These are phyloP conservation scores for Oophaga sylvatica DNA, from an alignment of 2,797 vertebrate species.

Conservation along the genomic window DNA sequence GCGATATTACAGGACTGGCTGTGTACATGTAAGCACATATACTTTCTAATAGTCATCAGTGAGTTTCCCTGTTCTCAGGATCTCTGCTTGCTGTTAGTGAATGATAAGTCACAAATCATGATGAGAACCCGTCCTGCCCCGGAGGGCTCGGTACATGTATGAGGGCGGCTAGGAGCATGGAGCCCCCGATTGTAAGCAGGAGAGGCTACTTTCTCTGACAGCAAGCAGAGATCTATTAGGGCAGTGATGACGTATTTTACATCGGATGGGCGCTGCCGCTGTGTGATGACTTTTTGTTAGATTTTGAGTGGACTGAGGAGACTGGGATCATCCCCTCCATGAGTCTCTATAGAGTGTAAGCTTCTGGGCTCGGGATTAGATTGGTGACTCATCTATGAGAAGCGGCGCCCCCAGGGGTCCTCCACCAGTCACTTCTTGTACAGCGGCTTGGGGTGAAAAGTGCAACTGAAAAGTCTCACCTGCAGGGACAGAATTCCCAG, in stretches of 20 bases:
- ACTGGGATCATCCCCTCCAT: background rate
- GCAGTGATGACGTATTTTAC: background rate
- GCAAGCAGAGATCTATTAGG: background rate
- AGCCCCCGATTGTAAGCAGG: background rate
- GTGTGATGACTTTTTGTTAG: too few species aligned
- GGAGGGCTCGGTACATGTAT: background rate
- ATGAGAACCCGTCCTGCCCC: too few species aligned
- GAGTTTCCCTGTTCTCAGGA: background rate
- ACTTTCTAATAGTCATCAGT: too few species aligned
- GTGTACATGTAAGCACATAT: too few species aligned
- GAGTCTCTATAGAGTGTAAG: conserved; percentile 17
- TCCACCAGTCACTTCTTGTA: conserved; percentile 52
- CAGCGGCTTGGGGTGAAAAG: conserved; percentile 47
- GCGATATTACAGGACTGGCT: background rate
- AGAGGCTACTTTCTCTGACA: background rate
- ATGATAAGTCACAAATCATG: background rate
- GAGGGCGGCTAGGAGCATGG: background rate
- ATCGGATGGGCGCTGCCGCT: background rate
- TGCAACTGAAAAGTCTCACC: conserved; percentile 37
- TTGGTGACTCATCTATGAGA: background rate
- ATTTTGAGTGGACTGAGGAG: background rate
- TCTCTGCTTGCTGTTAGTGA: background rate
- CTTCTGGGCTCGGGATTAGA: conserved; percentile 1
- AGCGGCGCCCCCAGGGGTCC: background rate
- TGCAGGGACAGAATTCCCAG: conserved; percentile 36